Conservation (phyloP, 2,888 invertebrate genomes). For the Girardia tigrina region DNA sequence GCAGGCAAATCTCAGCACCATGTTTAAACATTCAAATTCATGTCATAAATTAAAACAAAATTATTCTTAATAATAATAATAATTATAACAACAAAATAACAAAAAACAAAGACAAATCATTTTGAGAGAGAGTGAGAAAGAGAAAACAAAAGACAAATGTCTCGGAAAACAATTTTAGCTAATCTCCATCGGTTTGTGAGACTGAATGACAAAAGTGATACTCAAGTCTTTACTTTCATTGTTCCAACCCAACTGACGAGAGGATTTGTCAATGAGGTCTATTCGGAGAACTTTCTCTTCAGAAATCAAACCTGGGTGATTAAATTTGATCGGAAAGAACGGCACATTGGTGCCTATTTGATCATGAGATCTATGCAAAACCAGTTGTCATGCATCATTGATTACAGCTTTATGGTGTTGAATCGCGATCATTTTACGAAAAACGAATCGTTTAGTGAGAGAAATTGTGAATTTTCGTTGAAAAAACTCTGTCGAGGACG, state of each 20-base stretch:
- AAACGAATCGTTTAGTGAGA: constrained; percentile 66
- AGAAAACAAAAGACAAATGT: too few relatives aligned
- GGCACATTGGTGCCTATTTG: constrained; percentile 64
- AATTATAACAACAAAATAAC: too few relatives aligned
- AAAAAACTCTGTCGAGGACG: constrained; percentile 44
- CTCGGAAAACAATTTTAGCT: constrained; percentile 24
- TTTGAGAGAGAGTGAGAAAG: too few relatives aligned
- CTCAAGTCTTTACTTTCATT: constrained; percentile 70
- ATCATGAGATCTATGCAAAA: constrained; percentile 65
- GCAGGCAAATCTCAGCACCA: constrained; percentile 7
- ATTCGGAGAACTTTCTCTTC: constrained; percentile 67
- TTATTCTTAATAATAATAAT: too few relatives aligned
- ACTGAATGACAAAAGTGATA: constrained; percentile 66
- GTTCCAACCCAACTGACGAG: constrained; percentile 65
- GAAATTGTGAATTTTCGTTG: constrained; percentile 56
- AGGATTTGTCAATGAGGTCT: constrained; percentile 66
- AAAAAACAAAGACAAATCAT: too few relatives aligned
- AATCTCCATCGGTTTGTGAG: constrained; percentile 61
- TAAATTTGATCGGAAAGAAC: constrained; percentile 63
- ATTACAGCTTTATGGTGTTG: constrained; percentile 64
- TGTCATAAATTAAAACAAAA: background rate
- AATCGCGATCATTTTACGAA: constrained; percentile 69
- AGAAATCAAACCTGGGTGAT: constrained; percentile 70
- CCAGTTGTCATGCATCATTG: constrained; percentile 64
- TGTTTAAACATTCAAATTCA: constrained; percentile 16